Evolutionary conservation across 2,888 invertebrate species (phyloP).

Genomic region (Cancer borealis): DNA sequence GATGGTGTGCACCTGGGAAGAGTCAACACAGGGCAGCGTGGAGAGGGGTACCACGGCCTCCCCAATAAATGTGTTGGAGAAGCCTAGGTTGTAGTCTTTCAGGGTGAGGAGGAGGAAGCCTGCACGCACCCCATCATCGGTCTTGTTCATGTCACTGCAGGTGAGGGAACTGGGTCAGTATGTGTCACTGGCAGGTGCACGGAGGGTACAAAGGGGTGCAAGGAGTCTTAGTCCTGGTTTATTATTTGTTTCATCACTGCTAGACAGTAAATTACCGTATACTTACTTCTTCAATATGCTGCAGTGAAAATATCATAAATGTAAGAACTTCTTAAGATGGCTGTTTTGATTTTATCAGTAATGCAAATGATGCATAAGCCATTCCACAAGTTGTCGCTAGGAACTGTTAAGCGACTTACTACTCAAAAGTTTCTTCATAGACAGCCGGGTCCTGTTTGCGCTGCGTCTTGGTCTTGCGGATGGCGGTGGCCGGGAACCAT

Average conservation of each 20-base stretch:
- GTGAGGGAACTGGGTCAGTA: background rate
- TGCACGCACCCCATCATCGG: constrained; percentile 65
- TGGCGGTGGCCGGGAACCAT: constrained; percentile 70
- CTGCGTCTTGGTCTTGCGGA: constrained; percentile 71
- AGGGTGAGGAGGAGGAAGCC: constrained; percentile 74
- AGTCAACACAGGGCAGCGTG: constrained; percentile 65
- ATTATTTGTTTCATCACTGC: background rate
- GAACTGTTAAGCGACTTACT: constrained; percentile 59
- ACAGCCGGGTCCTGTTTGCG: constrained; percentile 75
- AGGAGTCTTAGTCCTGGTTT: background rate
- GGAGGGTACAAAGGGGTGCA: background rate
- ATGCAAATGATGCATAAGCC: background rate
- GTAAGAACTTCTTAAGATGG: background rate
- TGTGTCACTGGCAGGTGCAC: background rate
- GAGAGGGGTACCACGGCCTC: constrained; percentile 71
- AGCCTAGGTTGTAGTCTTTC: constrained; percentile 76
- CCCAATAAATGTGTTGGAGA: constrained; percentile 76
- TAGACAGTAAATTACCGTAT: background rate
- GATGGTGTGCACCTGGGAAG: constrained; percentile 64
- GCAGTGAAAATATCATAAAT: background rate
- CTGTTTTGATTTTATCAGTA: background rate
- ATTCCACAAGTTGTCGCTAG: background rate
- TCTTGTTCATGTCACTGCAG: constrained; percentile 63
- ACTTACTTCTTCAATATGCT: constrained; percentile 1
- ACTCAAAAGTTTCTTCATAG: constrained; percentile 75